Conservation (phyloP, 1,140 invertebrate species). For the Drosophila santomea region DNA sequence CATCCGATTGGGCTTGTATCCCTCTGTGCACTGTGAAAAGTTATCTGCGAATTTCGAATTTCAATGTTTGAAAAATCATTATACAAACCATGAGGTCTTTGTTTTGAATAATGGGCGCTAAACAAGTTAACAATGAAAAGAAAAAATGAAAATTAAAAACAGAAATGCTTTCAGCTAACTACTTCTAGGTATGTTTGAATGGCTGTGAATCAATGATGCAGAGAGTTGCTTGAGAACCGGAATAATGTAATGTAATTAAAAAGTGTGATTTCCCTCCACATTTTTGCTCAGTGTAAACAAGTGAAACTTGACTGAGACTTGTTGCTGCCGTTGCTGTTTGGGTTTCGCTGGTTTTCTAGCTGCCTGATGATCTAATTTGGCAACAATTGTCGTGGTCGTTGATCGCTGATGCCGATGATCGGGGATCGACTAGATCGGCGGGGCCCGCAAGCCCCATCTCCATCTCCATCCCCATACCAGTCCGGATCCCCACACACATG, state of each 20-base stretch:
- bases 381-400: constrained; percentile 82
- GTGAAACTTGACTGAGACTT: constrained; percentile 51
- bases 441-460: constrained; percentile 32
- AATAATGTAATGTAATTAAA: neutral
- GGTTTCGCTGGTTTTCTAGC: constrained; percentile 30
- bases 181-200: no score
- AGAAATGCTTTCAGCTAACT: no score
- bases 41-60: no score
- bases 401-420: constrained; percentile 44
- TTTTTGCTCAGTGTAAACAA: constrained; percentile 12
- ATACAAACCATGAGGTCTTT: no score
- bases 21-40: neutral
- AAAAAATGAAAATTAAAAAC: no score
- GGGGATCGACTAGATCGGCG: constrained; percentile 17
- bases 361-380: constrained; percentile 84
- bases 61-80: no score
- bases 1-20: constrained; percentile 28
- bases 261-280: no score
- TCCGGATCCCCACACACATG: constrained; percentile 39
- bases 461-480: constrained; percentile 31
- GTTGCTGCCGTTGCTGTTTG: constrained; percentile 49
- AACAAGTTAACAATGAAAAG: no score
- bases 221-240: neutral
- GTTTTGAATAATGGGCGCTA: no score
- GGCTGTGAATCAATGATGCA: neutral